These are phyloP conservation scores for Hermaeophaga mercurialis DNA, from an alignment of 2,888 invertebrate species.

Conservation along the genomic window DNA sequence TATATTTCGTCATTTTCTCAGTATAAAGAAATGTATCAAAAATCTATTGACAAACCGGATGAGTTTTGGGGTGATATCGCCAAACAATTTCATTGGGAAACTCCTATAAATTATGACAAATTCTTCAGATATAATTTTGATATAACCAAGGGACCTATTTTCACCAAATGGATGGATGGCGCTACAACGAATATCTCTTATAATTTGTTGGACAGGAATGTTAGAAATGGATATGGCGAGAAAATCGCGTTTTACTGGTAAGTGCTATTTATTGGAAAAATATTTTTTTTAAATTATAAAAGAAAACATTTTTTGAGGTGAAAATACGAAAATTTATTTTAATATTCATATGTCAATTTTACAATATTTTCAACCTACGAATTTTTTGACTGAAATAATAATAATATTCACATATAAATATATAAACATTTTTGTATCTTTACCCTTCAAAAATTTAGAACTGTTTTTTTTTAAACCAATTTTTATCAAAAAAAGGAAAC, in stretches of 20 bases:
- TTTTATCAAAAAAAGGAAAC: too few species aligned
- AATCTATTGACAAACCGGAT: conserved; percentile 86
- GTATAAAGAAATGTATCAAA: conserved; percentile 82
- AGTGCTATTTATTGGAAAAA: conserved; percentile 61
- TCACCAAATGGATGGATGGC: conserved; percentile 93
- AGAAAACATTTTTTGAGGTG: too few species aligned
- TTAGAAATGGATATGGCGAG: conserved; percentile 86
- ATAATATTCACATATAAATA: too few species aligned
- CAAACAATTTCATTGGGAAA: conserved; percentile 93
- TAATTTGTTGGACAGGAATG: conserved; percentile 91
- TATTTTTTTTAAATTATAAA: too few species aligned
- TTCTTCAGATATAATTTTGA: conserved; percentile 94
- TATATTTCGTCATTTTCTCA: conserved; percentile 74
- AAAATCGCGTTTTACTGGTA: conserved; percentile 95
- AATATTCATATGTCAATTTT: too few species aligned
- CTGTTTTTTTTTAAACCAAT: too few species aligned
- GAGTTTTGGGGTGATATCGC: conserved; percentile 93
- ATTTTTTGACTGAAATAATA: too few species aligned
- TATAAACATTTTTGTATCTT: too few species aligned
- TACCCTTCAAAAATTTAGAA: too few species aligned
- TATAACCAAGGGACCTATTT: conserved; percentile 84
- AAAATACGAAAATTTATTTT: too few species aligned
- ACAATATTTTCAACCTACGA: too few species aligned
- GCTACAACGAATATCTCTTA: conserved; percentile 95
- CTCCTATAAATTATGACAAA: conserved; percentile 71